These are phyloP conservation scores for Porphyrio hochstetteri DNA, from an alignment of 2,113 vertebrate species.

Conservation along the genomic window DNA sequence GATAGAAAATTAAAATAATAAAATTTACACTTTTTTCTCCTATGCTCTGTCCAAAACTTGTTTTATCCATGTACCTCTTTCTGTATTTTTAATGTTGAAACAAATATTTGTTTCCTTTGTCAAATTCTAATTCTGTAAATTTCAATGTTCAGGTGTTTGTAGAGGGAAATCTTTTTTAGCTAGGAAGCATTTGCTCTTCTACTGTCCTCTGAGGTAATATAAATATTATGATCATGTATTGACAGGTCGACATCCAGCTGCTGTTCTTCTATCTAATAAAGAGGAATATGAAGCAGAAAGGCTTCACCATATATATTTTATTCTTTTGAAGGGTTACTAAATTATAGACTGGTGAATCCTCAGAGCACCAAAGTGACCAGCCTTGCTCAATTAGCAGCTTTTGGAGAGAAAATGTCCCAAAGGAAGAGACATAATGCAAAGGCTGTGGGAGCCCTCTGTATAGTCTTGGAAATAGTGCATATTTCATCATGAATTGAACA, in stretches of 20 bases:
- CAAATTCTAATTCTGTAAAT: background rate
- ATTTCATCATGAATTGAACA: background rate
- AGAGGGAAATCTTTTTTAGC: background rate
- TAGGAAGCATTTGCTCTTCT: background rate
- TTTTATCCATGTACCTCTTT: background rate
- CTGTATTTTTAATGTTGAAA: background rate
- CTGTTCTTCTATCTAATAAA: background rate
- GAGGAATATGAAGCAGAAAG: background rate
- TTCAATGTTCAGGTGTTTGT: background rate
- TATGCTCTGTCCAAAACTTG: background rate
- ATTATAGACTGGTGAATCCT: background rate
- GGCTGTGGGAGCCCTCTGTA: background rate
- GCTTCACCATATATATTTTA: background rate
- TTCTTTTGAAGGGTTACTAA: background rate
- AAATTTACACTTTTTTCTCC: background rate
- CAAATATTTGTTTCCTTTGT: background rate
- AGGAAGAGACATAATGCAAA: background rate
- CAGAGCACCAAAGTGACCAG: background rate
- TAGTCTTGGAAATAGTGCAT: background rate
- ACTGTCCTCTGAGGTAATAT: background rate
- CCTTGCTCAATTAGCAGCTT: background rate
- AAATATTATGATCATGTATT: background rate
- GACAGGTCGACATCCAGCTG: background rate
- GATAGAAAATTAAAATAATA: background rate
- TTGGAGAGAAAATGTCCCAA: background rate